A percentile compares a stretch with the other conserved stretches of the same genome.
Conservation (phyloP, 2,113 vertebrate genomes). For the Mustela nigripes region DNA sequence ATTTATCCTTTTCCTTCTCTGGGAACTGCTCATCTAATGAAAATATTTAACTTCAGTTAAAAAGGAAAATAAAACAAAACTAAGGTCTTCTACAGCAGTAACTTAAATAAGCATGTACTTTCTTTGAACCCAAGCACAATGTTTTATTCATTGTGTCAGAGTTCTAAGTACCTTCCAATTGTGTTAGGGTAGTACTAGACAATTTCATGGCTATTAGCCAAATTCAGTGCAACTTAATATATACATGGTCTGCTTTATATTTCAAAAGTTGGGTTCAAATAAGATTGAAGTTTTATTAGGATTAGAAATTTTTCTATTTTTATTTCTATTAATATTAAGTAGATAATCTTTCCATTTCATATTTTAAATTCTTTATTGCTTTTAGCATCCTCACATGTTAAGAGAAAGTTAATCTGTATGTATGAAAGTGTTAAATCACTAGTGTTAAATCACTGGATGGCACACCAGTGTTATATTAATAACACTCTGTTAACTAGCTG, state of each 20-base stretch:
- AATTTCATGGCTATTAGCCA: not conserved
- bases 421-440: not conserved
- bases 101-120: slow-evolving; percentile 56
- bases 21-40: not conserved
- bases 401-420: not conserved
- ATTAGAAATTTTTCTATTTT: not conserved
- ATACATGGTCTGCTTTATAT: not conserved
- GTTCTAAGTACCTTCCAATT: not conserved
- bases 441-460: not conserved
- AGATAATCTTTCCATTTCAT: not conserved
- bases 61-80: slow-evolving; percentile 38
- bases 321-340: slow-evolving; percentile 55
- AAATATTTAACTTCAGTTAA: slow-evolving; percentile 59
- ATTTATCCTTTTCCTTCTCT: not conserved
- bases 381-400: not conserved
- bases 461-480: not conserved
- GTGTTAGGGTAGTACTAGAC: not conserved
- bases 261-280: slow-evolving; percentile 14
- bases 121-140: slow-evolving; percentile 57
- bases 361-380: slow-evolving; percentile 47
- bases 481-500: not conserved
- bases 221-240: not conserved
- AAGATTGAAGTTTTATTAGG: slow-evolving; percentile 25
- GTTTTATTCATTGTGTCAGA: slow-evolving; percentile 24
- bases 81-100: not conserved